phyloP scores from a whole-genome alignment of 1,140 invertebrate genomes.

The Nephila pilipes region DNA sequence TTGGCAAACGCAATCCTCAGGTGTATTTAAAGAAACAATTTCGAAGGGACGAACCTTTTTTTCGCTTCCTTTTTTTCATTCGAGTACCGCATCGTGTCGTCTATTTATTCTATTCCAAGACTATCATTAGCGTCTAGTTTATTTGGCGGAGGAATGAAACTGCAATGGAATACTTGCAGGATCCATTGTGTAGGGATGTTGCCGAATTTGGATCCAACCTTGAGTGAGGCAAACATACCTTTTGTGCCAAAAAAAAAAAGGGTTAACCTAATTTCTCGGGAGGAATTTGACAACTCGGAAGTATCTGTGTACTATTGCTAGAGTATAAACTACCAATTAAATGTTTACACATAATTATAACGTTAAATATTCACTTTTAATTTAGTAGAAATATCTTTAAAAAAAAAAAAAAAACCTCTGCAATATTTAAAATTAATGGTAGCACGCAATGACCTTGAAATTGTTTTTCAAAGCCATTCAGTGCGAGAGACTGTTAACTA shows the following conservation, averaged over 20 bases:
- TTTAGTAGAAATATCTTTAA: too few relatives aligned
- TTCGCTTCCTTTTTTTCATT: conserved; percentile 19
- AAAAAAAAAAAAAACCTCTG: too few relatives aligned
- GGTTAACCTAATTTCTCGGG: conserved; percentile 50
- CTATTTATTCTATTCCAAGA: conserved; percentile 65
- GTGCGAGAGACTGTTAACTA: too few relatives aligned
- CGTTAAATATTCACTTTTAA: too few relatives aligned
- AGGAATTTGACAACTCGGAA: conserved; percentile 14
- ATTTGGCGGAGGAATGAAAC: conserved; percentile 67
- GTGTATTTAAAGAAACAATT: conserved; percentile 71
- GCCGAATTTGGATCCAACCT: conserved; percentile 72
- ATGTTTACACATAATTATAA: background rate
- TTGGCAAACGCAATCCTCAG: background rate
- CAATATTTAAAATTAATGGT: too few relatives aligned
- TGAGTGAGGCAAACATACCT: conserved; percentile 13
- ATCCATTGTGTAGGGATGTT: conserved; percentile 49
- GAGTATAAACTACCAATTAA: background rate
- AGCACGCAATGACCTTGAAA: too few relatives aligned
- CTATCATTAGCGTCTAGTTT: conserved; percentile 73
- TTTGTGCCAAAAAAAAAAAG: conserved; percentile 31
- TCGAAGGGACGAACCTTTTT: background rate
- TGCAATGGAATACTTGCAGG: conserved; percentile 60
- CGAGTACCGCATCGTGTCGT: background rate
- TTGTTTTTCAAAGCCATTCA: too few relatives aligned
- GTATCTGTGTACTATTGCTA: background rate